phyloP scores from a whole-genome alignment of 2,888 invertebrate genomes.

The Apeira syringaria region DNA sequence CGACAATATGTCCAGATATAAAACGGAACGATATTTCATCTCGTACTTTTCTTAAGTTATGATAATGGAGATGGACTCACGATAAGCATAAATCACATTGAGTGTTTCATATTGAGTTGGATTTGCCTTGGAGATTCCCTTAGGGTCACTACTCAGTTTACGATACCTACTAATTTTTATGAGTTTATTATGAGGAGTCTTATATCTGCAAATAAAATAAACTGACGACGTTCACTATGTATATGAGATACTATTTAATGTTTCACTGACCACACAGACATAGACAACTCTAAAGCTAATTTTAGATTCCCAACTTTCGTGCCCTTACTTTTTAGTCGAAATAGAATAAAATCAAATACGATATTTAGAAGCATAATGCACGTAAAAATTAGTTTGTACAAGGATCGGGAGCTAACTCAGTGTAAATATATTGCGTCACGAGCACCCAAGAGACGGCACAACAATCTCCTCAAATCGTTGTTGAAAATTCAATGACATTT shows the following conservation, averaged over 20 bases:
- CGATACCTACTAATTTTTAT: slow-evolving; percentile 40
- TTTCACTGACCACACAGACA: no score
- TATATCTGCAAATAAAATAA: no score
- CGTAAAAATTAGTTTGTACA: slow-evolving; percentile 48
- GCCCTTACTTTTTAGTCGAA: slow-evolving; percentile 3
- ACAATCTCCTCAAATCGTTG: slow-evolving; percentile 55
- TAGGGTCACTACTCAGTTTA: slow-evolving; percentile 38
- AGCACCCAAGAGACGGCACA: slow-evolving; percentile 42
- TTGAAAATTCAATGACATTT: slow-evolving; percentile 64
- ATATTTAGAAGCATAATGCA: slow-evolving; percentile 33
- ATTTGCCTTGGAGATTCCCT: slow-evolving; percentile 35
- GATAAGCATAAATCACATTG: slow-evolving; percentile 50
- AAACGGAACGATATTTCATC: slow-evolving; percentile 48
- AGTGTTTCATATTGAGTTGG: slow-evolving; percentile 38
- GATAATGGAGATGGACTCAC: slow-evolving; percentile 52
- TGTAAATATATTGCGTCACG: slow-evolving; percentile 39
- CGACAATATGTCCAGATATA: slow-evolving; percentile 52
- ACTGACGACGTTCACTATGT: no score
- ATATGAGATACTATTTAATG: no score
- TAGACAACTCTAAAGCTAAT: no score
- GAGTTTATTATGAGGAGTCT: slow-evolving; percentile 36
- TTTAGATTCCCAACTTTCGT: slow-evolving; percentile 13
- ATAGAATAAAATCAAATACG: slow-evolving; percentile 17
- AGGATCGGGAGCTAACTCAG: slow-evolving; percentile 31
- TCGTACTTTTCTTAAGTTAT: slow-evolving; percentile 55